Evolutionary conservation across 1,140 invertebrate species (phyloP).

Genomic region (Brachystomella parvula): DNA sequence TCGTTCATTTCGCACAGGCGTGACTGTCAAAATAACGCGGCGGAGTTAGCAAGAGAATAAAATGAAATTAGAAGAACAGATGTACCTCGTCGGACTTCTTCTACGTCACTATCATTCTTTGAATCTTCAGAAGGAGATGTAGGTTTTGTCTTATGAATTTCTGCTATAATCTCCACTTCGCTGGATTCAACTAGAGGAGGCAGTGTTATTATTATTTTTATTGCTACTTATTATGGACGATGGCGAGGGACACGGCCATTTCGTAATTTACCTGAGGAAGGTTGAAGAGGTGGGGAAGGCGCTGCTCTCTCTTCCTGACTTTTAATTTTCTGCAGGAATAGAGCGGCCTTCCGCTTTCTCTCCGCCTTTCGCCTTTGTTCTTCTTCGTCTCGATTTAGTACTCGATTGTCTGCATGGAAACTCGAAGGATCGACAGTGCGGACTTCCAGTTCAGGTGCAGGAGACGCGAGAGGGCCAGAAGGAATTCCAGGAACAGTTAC

Average conservation of each 20-base stretch:
- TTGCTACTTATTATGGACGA: too few relatives aligned
- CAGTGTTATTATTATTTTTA: too few relatives aligned
- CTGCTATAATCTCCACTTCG: neutral
- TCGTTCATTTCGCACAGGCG: too few relatives aligned
- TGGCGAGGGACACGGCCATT: too few relatives aligned
- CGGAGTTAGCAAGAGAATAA: too few relatives aligned
- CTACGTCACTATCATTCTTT: neutral
- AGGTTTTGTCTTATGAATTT: neutral
- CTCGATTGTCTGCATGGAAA: neutral
- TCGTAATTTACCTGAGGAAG: too few relatives aligned
- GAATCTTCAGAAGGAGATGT: neutral
- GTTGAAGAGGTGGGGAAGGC: too few relatives aligned
- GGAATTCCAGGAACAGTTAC: neutral
- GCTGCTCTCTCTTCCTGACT: neutral
- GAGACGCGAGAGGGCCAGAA: neutral
- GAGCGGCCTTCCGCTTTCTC: constrained; percentile 27
- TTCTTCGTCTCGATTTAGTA: constrained; percentile 7
- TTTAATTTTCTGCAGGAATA: constrained; percentile 23
- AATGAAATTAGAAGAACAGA: too few relatives aligned
- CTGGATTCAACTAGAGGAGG: too few relatives aligned
- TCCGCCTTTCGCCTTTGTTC: constrained; percentile 20
- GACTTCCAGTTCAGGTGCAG: neutral
- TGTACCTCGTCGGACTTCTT: neutral
- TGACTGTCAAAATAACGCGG: too few relatives aligned
- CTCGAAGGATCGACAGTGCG: neutral